Evolutionary conservation across 2,888 invertebrate genomes (phyloP).

Genomic region (Lasioglossum zephyrum): DNA sequence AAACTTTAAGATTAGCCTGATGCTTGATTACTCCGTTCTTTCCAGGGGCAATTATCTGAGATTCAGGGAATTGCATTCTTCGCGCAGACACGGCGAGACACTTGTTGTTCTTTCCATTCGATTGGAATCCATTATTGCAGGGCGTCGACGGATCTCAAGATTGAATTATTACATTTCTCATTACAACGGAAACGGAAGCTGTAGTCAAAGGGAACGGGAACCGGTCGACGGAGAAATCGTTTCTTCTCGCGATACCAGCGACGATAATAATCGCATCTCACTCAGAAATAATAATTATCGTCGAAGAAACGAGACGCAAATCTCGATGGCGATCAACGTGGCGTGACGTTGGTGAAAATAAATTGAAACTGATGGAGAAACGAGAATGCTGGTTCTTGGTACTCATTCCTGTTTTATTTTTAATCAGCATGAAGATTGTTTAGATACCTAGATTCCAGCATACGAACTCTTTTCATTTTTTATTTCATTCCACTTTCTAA

Average conservation of each 20-base stretch:
- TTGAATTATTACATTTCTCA: constrained; percentile 29
- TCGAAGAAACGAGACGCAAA: not conserved
- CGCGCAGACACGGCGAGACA: not conserved
- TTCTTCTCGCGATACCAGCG: not conserved
- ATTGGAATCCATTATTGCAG: not conserved
- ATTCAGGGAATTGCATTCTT: not conserved
- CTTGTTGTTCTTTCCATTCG: not conserved
- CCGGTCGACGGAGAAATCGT: constrained; percentile 11
- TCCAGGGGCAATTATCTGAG: constrained; percentile 9
- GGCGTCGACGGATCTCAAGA: not conserved
- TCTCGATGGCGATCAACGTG: constrained; percentile 32
- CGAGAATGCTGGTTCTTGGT: not conserved
- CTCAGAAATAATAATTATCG: constrained; percentile 34
- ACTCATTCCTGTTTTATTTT: not conserved
- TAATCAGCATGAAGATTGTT: not conserved
- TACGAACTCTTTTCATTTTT: no score
- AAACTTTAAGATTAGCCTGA: not conserved
- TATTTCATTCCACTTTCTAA: no score
- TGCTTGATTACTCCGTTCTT: not conserved
- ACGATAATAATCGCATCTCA: constrained; percentile 33
- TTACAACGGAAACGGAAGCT: not conserved
- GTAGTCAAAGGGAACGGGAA: not conserved
- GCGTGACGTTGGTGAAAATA: constrained; percentile 17
- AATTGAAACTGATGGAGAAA: constrained; percentile 31
- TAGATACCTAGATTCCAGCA: not conserved